A percentile compares a stretch with the other conserved stretches of the same genome.
Conservation (phyloP, 2,888 invertebrate species). For the Ecliptopera silaceata region DNA sequence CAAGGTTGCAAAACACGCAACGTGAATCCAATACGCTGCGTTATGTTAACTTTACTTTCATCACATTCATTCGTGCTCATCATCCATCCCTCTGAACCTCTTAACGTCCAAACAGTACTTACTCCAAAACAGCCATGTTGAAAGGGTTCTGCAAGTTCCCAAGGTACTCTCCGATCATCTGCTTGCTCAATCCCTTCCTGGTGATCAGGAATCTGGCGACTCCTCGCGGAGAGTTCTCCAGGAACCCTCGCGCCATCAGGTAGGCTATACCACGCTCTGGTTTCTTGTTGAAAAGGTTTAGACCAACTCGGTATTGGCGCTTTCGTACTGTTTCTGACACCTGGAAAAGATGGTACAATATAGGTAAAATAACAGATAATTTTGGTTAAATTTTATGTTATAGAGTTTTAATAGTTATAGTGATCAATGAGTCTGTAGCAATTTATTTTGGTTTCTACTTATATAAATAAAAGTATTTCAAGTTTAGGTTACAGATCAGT, state of each 20-base stretch:
- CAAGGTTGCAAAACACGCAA: too few relatives aligned
- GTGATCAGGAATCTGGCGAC: conserved; percentile 98
- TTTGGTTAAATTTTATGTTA: too few relatives aligned
- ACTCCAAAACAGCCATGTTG: conserved; percentile 98
- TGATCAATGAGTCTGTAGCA: too few relatives aligned
- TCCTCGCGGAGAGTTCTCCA: conserved; percentile 96
- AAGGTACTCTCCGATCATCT: conserved; percentile 99
- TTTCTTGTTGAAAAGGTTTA: conserved; percentile 98
- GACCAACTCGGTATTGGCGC: conserved; percentile 97
- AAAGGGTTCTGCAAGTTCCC: conserved; percentile 97
- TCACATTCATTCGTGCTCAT: too few relatives aligned
- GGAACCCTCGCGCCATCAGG: conserved; percentile 95
- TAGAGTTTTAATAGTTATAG: too few relatives aligned
- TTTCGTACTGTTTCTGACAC: conserved; percentile 96
- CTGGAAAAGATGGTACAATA: conserved; percentile 47
- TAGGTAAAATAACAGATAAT: too few relatives aligned
- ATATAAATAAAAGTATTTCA: too few relatives aligned
- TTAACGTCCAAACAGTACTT: conserved; percentile 61
- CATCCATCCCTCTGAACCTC: too few relatives aligned
- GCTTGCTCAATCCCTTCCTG: conserved; percentile 97
- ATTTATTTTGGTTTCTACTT: too few relatives aligned
- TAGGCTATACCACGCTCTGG: conserved; percentile 98
- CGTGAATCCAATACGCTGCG: too few relatives aligned
- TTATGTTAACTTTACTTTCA: too few relatives aligned
- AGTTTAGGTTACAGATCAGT: too few relatives aligned